Percentiles rank a stretch among this genome's conserved stretches.
phyloP scores from a whole-genome alignment of 53 echinoderm and acorn worm genomes.

The Crossaster papposus region DNA sequence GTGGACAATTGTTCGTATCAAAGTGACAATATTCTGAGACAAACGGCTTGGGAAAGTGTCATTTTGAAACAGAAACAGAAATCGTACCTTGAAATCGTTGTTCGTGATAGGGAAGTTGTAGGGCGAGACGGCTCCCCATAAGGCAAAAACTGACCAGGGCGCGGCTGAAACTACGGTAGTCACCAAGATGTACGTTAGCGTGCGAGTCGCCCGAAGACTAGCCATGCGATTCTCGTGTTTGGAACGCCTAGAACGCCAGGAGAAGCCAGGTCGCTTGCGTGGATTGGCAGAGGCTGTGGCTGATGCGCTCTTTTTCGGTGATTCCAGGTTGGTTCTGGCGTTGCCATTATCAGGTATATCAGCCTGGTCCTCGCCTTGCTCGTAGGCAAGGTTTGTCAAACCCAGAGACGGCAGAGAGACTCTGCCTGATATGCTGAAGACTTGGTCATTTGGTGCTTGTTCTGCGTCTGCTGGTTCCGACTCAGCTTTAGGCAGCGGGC shows the following conservation, averaged over 20 bases:
- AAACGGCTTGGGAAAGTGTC: too few species aligned
- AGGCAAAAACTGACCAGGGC: constrained; percentile 45
- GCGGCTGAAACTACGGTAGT: constrained; percentile 27
- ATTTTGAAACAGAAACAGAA: background rate
- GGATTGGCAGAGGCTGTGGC: background rate
- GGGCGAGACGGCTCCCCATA: constrained; percentile 10
- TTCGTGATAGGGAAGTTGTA: background rate
- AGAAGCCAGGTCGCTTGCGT: background rate
- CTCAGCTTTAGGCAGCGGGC: background rate
- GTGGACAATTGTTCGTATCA: too few species aligned
- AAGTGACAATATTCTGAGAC: too few species aligned
- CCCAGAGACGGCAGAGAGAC: background rate
- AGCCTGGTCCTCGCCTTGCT: background rate
- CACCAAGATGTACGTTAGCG: constrained; percentile 37
- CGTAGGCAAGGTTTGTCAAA: background rate
- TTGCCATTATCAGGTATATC: background rate
- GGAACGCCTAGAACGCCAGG: background rate
- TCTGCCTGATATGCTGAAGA: background rate
- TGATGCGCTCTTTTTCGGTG: background rate
- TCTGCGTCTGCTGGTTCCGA: background rate
- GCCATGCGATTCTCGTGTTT: constrained; percentile 21
- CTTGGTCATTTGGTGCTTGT: background rate
- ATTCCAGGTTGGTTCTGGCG: background rate
- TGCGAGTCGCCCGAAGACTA: constrained; percentile 46
- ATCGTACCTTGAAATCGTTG: background rate